These are phyloP conservation scores for Esox niger DNA, from an alignment of 2,113 vertebrate genomes.

Conservation along the genomic window DNA sequence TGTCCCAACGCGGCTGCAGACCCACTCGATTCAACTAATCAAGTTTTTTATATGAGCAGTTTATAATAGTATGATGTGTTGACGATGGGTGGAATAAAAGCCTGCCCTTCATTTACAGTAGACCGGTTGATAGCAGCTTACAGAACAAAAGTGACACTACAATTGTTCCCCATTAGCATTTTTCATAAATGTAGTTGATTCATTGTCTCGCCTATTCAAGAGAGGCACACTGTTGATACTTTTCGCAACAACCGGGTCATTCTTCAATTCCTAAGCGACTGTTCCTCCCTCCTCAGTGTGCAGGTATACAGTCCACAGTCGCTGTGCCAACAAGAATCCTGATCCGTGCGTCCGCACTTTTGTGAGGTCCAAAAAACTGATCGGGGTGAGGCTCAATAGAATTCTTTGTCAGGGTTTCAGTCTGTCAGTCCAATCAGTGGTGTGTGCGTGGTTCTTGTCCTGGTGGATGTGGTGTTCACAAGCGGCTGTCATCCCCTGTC, in stretches of 20 bases:
- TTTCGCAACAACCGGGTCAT: neutral
- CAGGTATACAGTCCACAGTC: conserved; percentile 85
- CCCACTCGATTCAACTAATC: too few species aligned
- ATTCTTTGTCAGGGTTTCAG: neutral
- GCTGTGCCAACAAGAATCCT: conserved; percentile 83
- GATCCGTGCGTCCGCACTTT: conserved; percentile 82
- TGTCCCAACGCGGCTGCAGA: too few species aligned
- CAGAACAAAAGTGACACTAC: too few species aligned
- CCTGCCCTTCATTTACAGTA: too few species aligned
- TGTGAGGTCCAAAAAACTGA: conserved; percentile 83
- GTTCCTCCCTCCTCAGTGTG: conserved; percentile 75
- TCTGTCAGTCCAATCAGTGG: too few species aligned
- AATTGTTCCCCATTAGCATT: too few species aligned
- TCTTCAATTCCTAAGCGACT: neutral
- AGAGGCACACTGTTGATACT: neutral
- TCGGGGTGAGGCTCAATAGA: conserved; percentile 74
- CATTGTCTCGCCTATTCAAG: too few species aligned
- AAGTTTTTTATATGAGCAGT: too few species aligned
- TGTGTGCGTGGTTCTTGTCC: neutral
- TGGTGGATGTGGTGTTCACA: neutral
- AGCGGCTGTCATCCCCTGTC: neutral
- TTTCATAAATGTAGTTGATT: too few species aligned
- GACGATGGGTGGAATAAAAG: too few species aligned
- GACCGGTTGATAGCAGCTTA: too few species aligned
- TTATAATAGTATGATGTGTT: too few species aligned